Conservation (phyloP, 1,140 invertebrate genomes). For the Proctacanthus coquilletti region DNA sequence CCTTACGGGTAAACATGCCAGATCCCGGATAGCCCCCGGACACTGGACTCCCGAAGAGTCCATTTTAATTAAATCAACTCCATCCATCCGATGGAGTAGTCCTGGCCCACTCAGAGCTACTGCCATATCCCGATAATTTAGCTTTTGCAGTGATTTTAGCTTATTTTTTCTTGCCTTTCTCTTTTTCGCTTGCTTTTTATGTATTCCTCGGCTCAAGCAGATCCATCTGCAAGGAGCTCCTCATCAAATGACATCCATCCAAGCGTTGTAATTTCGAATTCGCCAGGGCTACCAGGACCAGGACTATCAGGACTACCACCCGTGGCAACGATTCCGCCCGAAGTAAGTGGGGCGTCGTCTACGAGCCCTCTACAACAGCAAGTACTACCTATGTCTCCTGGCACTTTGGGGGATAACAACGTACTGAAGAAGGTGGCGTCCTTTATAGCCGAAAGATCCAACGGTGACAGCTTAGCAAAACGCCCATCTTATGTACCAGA, state of each 20-base stretch:
- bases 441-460: slow-evolving; percentile 49
- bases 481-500: slow-evolving; percentile 64
- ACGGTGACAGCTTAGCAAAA: slow-evolving; percentile 12
- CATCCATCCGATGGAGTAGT: too few species aligned
- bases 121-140: too few species aligned
- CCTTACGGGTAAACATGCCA: too few species aligned
- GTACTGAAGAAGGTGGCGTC: slow-evolving; percentile 71
- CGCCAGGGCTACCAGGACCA: too few species aligned
- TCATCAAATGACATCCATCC: not conserved
- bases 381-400: not conserved
- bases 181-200: not conserved
- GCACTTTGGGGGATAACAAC: slow-evolving; percentile 37
- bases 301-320: slow-evolving; percentile 1
- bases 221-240: not conserved
- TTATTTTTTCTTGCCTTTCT: too few species aligned
- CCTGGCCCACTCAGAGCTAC: too few species aligned
- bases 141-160: too few species aligned
- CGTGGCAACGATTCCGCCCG: slow-evolving; percentile 12
- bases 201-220: not conserved
- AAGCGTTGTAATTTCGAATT: not conserved
- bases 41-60: too few species aligned
- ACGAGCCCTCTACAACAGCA: slow-evolving; percentile 24
- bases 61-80: too few species aligned
- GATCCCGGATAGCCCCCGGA: too few species aligned
- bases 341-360: slow-evolving; percentile 27